These are phyloP conservation scores for Lordiphosa stackelbergi DNA, from an alignment of 1,140 invertebrate species.

Conservation along the genomic window DNA sequence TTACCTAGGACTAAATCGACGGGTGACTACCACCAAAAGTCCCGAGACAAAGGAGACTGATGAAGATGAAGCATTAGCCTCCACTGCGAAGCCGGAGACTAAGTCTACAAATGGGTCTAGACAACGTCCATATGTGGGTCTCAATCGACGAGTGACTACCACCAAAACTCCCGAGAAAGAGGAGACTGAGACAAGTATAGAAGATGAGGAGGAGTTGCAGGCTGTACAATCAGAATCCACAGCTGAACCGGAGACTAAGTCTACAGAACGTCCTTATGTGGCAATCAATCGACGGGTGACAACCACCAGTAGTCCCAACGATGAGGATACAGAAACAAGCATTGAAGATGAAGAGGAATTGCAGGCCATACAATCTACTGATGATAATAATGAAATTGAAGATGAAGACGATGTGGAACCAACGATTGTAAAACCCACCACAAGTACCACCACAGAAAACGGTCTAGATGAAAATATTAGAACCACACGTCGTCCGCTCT, in stretches of 20 bases:
- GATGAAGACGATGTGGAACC: conserved; percentile 11
- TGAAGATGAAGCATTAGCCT: conserved; percentile 21
- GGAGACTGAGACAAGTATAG: too few relatives aligned
- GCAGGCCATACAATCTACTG: conserved; percentile 3
- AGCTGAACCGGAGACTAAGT: too few relatives aligned
- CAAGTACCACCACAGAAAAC: not conserved
- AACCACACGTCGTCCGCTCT: conserved; percentile 18
- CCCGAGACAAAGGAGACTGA: not conserved
- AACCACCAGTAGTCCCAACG: too few relatives aligned
- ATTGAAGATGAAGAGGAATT: too few relatives aligned
- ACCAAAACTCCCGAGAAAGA: too few relatives aligned
- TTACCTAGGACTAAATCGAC: conserved; percentile 19
- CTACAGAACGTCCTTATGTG: too few relatives aligned
- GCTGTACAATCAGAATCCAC: conserved; percentile 6
- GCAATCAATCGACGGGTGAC: too few relatives aligned
- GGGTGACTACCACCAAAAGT: conserved; percentile 9
- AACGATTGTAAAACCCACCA: not conserved
- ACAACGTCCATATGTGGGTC: conserved; percentile 17
- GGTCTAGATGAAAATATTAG: not conserved
- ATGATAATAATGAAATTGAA: conserved; percentile 23
- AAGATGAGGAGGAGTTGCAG: too few relatives aligned
- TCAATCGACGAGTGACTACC: conserved; percentile 13
- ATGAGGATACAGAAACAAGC: too few relatives aligned
- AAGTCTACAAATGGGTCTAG: too few relatives aligned
- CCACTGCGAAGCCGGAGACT: not conserved